phyloP scores from a whole-genome alignment of 23 tunicate species.

The Oikopleura vanhoeffeni region DNA sequence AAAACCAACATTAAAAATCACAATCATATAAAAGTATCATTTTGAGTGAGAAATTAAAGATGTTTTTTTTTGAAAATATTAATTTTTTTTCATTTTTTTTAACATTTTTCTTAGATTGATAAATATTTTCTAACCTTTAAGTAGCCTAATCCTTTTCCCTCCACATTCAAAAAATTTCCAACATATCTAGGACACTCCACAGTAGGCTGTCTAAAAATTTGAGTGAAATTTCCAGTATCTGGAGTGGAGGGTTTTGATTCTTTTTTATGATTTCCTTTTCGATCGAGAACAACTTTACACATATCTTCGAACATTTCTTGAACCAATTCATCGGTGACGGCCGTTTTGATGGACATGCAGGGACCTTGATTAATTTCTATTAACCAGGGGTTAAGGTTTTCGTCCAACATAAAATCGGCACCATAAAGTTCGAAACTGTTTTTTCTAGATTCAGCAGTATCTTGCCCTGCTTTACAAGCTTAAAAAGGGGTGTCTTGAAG shows the following conservation, averaged over 20 bases:
- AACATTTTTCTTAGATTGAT: too few relatives aligned
- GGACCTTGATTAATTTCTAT: constrained; percentile 93
- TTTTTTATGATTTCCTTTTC: constrained; percentile 47
- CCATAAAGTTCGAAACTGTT: constrained; percentile 83
- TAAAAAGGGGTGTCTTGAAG: neutral
- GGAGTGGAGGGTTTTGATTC: too few relatives aligned
- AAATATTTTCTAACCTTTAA: too few relatives aligned
- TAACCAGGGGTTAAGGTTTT: constrained; percentile 61
- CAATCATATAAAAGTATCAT: too few relatives aligned
- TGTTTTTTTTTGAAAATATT: too few relatives aligned
- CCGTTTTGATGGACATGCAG: constrained; percentile 60
- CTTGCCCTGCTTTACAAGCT: neutral
- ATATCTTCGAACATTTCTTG: constrained; percentile 68
- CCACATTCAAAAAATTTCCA: constrained; percentile 58
- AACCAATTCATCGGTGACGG: constrained; percentile 46
- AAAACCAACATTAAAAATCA: too few relatives aligned
- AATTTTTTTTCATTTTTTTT: too few relatives aligned
- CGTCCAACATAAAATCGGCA: constrained; percentile 92
- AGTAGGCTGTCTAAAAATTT: constrained; percentile 41
- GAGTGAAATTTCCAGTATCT: constrained; percentile 50
- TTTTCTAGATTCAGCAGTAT: constrained; percentile 23
- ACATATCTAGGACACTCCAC: constrained; percentile 75
- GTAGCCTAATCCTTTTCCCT: neutral
- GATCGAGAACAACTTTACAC: constrained; percentile 73
- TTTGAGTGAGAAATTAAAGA: too few relatives aligned